These are phyloP conservation scores for Pachycephala philippinensis DNA, from an alignment of 2,113 vertebrate genomes.

Conservation along the genomic window DNA sequence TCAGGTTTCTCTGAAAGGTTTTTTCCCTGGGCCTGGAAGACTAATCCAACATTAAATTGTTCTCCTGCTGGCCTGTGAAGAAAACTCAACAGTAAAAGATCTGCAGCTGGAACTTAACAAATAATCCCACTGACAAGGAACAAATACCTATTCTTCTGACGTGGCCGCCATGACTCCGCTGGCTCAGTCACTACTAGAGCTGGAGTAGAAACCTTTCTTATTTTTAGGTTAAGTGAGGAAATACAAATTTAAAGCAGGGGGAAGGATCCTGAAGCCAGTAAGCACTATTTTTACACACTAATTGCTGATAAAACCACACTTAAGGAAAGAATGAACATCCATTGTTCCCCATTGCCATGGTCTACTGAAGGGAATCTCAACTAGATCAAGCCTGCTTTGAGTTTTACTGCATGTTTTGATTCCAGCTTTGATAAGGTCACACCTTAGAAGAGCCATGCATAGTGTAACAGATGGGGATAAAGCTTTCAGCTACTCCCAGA, in stretches of 20 bases:
- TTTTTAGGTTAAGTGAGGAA: neutral
- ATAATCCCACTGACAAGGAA: neutral
- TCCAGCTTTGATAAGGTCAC: slow-evolving; percentile 75
- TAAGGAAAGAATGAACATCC: slow-evolving; percentile 17
- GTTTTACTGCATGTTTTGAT: slow-evolving; percentile 72
- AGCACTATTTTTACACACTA: neutral
- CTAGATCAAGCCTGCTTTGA: slow-evolving; percentile 71
- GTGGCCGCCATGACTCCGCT: neutral
- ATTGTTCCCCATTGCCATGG: slow-evolving; percentile 58
- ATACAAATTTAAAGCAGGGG: neutral
- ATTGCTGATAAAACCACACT: neutral
- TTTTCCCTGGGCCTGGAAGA: neutral
- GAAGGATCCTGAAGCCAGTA: neutral
- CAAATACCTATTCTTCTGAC: neutral
- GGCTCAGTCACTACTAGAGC: neutral
- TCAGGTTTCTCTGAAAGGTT: neutral
- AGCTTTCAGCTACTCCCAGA: slow-evolving; percentile 67
- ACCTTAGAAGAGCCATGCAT: slow-evolving; percentile 69
- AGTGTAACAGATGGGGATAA: slow-evolving; percentile 66
- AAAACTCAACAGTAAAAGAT: neutral
- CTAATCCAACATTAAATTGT: neutral
- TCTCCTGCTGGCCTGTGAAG: neutral
- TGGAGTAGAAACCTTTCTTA: neutral
- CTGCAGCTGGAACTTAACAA: neutral
- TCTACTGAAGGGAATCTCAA: slow-evolving; percentile 65